A percentile compares a stretch with the other conserved stretches of the same genome.
Evolutionary conservation across 1,140 invertebrate species (phyloP).

Genomic region (Drosophila ogumai): DNA sequence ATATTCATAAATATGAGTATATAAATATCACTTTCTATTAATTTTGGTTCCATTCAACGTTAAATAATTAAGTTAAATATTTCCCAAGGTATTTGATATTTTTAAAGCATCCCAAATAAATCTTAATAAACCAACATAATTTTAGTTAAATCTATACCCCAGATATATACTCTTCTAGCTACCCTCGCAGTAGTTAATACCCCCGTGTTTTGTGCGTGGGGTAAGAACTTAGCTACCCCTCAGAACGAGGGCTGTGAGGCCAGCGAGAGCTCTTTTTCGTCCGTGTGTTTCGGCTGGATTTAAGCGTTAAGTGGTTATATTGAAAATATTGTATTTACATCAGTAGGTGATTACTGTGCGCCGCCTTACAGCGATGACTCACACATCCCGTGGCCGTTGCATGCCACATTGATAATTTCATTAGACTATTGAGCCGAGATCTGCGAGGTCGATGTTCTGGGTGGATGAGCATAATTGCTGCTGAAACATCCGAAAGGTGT

Average conservation of each 20-base stretch:
- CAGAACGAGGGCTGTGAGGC: constrained; percentile 28
- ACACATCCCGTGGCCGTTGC: constrained; percentile 38
- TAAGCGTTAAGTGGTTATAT: constrained; percentile 84
- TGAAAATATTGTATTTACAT: constrained; percentile 84
- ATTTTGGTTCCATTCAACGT: too few species aligned
- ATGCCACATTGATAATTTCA: constrained; percentile 78
- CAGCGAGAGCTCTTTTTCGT: constrained; percentile 29
- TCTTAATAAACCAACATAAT: background rate
- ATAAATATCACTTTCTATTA: too few species aligned
- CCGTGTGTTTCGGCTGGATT: constrained; percentile 67
- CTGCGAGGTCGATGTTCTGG: constrained; percentile 43
- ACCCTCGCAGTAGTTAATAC: constrained; percentile 29
- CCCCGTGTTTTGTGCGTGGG: constrained; percentile 17
- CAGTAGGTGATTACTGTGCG: constrained; percentile 78
- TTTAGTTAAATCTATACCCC: background rate
- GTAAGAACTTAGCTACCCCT: constrained; percentile 51
- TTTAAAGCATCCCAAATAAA: too few species aligned
- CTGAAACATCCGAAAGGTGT: constrained; percentile 70
- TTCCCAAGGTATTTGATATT: too few species aligned
- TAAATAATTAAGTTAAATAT: too few species aligned
- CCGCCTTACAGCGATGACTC: constrained; percentile 65
- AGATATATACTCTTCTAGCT: background rate
- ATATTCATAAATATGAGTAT: too few species aligned
- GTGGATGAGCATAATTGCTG: constrained; percentile 70
- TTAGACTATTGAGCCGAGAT: constrained; percentile 78